Percentiles rank a stretch among this genome's conserved stretches.
Evolutionary conservation across 1,140 invertebrate genomes (phyloP).

Genomic region (Micrasema longulum): DNA sequence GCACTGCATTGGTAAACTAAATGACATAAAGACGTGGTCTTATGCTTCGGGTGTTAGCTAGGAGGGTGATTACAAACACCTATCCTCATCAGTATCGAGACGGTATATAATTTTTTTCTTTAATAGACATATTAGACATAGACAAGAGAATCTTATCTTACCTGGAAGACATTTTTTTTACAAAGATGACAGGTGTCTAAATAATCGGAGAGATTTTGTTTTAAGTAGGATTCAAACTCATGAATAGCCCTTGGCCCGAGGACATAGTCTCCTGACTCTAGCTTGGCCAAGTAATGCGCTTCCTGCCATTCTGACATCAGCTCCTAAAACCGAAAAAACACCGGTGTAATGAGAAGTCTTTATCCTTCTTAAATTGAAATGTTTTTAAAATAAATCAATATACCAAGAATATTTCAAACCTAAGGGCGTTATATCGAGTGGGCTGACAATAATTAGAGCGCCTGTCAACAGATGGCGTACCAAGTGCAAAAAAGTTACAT

Average conservation of each 20-base stretch:
- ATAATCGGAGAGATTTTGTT: constrained; percentile 60
- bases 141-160: constrained; percentile 36
- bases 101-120: not conserved
- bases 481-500: too few species aligned
- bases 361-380: not conserved
- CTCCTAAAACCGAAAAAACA: constrained; percentile 57
- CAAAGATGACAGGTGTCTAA: constrained; percentile 61
- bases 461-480: too few species aligned
- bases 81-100: not conserved
- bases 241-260: constrained; percentile 61
- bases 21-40: too few species aligned
- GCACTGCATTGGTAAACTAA: not conserved
- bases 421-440: too few species aligned
- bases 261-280: constrained; percentile 57
- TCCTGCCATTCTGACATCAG: constrained; percentile 59
- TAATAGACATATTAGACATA: not conserved
- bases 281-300: constrained; percentile 60
- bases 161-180: constrained; percentile 61
- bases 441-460: too few species aligned
- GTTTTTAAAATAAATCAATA: too few species aligned
- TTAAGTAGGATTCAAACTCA: constrained; percentile 63
- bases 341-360: not conserved
- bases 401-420: too few species aligned
- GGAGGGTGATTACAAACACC: not conserved
- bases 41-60: not conserved